Conservation (phyloP, 2,797 vertebrate genomes). For the Hipposideros larvatus region DNA sequence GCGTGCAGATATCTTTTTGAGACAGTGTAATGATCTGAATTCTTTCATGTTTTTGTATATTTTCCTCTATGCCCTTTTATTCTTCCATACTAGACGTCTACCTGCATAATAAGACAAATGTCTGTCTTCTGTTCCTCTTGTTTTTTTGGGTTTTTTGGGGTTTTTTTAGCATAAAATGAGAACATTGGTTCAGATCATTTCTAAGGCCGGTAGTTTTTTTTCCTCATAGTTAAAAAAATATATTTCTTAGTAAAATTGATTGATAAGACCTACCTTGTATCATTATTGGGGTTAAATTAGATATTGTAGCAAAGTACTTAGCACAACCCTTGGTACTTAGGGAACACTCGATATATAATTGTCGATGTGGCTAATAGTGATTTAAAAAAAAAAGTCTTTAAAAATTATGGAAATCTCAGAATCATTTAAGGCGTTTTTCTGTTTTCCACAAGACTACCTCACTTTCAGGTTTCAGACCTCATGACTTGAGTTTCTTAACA, state of each 20-base stretch:
- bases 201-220: not conserved
- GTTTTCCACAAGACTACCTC: constrained; percentile 12
- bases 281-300: not conserved
- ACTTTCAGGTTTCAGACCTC: not conserved
- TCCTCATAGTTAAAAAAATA: not conserved
- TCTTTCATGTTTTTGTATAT: not conserved
- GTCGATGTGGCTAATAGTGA: not conserved
- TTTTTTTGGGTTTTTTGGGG: not conserved
- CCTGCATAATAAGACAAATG: not conserved
- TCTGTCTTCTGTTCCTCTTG: not conserved
- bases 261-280: not conserved
- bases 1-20: not conserved
- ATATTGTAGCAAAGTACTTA: not conserved
- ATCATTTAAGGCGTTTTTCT: not conserved
- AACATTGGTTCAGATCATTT: not conserved
- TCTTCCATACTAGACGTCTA: not conserved
- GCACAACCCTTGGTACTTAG: not conserved
- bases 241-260: not conserved
- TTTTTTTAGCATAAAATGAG: constrained; percentile 13
- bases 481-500: constrained; percentile 31
- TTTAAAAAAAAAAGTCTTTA: not conserved
- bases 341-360: not conserved
- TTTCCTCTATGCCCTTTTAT: not conserved
- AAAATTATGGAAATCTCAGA: not conserved
- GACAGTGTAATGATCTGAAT: not conserved